Evolutionary conservation across 2,113 vertebrate genomes (phyloP), one percentile per base, ranked within the genome.

Genomic region (Charina bottae): DNA sequence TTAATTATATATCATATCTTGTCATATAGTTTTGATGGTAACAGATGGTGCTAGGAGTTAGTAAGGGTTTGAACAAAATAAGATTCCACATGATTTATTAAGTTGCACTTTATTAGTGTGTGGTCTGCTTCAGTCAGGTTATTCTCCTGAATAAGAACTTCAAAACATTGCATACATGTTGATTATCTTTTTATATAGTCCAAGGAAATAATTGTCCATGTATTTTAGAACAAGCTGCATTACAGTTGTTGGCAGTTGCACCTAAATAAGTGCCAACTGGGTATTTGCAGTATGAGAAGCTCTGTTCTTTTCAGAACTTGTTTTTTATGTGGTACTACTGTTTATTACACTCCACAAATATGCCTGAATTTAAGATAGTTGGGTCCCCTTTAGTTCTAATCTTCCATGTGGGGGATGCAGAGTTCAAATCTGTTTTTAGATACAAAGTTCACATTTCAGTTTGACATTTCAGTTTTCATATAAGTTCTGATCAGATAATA

Each of bases 1-100:
- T 99, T 99, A 99, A 99, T 99, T 99, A 98, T 98, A 99, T 99
- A 98, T 98, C 98, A 98, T 98, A 98, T 98, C 98, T 98, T 98
- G 98, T 98, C 98, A 98, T 99, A 98, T 99, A 98, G 98, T 99
- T 98, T 98, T 99, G 98, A 98, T 98, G 98, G 98, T 98, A 98
- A 98, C 99, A 99, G 98, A 99, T 99, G 98, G 98, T 98, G 97
- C 98, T 98, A 97, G 97, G 98, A 98, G 98, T 97, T 98, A 98
- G 98, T 97, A 98, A 98, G 98, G 98, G 98, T 98, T 98, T 98
- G 98, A 98, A 98, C 96, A 97, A 98, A 98, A 98, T 97, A 98
- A 98, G 98, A 98, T 97, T 98, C 97, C 97, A 97, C 97, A 98
- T 99, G 98, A 99, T 99, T 99, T 99, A 99, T 99, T 99, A 99